Evolutionary conservation across 2,888 invertebrate species (phyloP), one percentile per base, ranked within the genome.

Genomic region (Iphiclides podalirius): DNA sequence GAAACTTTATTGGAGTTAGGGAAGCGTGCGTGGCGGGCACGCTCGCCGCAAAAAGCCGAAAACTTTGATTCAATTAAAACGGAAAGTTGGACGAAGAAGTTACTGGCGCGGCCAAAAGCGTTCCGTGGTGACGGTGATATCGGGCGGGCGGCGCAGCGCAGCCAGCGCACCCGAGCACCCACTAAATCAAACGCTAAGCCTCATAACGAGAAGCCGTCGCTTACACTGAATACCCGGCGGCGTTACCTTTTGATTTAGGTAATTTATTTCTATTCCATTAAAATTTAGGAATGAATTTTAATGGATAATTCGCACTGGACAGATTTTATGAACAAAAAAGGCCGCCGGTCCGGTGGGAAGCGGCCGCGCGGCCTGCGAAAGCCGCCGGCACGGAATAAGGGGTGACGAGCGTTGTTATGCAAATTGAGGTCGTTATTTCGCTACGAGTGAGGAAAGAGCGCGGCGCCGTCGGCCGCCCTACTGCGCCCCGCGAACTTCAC

Each of bases 401-500:
- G 86, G 86, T 85, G 85, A 83, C 81, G 79, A 86, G 84, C 81
- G 87, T 86, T 88, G 87, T 87, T 88, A 88, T 88, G 87, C 79
- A 87, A 87, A 88, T 87, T 84, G 84, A 83, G 85, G 87, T 87
- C 86, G 86, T 88, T 86, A 88, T 88, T 86, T 85, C 81, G 82
- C 81, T 80, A 81, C 83, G 84, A 83, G 83, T 82, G 83, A 84
- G 83, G 84, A 86, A 86, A 84, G 83, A 82, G 83, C 79, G 78
- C n/a, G n/a, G n/a, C n/a, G n/a, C n/a, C 85, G 84, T 79, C 79
- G 75, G 76, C 71, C 72, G 74, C 78, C 73, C 75, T 65, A 71
- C 66, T 61, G 63, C 64, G 64, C 66, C 67, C 67, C 67, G 66
- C 66, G n/a, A n/a, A n/a, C n/a, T n/a, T n/a, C n/a, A n/a, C n/a